Conservation (phyloP, 2,113 vertebrate species). For the Barbus barbus region DNA sequence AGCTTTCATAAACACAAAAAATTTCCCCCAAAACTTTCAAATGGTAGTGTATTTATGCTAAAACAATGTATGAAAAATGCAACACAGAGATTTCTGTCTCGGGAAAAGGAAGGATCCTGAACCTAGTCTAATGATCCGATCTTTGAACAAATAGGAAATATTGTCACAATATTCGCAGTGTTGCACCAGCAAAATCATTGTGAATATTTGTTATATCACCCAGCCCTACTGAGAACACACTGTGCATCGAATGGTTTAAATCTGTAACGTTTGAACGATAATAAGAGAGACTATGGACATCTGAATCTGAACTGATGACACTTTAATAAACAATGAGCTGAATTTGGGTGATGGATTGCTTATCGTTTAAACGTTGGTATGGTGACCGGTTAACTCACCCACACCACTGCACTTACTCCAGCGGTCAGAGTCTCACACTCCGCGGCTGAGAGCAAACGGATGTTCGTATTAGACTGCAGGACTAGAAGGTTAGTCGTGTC, state of each 20-base stretch:
- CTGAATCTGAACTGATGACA: background rate
- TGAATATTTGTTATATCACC: background rate
- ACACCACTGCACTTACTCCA: constrained; percentile 26
- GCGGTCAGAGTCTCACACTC: constrained; percentile 31
- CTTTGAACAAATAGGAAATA: background rate
- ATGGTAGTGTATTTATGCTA: background rate
- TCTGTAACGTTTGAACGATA: constrained; percentile 41
- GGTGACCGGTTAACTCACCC: constrained; percentile 50
- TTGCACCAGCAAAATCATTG: background rate
- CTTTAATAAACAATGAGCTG: background rate
- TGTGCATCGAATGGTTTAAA: background rate
- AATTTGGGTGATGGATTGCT: constrained; percentile 2
- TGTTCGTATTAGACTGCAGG: constrained; percentile 33
- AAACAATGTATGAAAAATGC: background rate
- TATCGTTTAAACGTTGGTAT: constrained; percentile 38
- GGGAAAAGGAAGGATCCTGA: background rate
- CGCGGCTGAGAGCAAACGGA: constrained; percentile 50
- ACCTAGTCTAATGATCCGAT: background rate
- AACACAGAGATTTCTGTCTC: background rate
- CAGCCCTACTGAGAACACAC: constrained; percentile 3
- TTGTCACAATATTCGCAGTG: too few relatives aligned
- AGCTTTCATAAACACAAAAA: background rate
- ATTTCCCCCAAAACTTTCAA: background rate
- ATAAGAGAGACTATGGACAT: background rate
- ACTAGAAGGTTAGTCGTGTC: background rate